Percentiles rank a stretch among this genome's conserved stretches.
Conservation (phyloP, 2,888 invertebrate species). For the Adineta ricciae region DNA sequence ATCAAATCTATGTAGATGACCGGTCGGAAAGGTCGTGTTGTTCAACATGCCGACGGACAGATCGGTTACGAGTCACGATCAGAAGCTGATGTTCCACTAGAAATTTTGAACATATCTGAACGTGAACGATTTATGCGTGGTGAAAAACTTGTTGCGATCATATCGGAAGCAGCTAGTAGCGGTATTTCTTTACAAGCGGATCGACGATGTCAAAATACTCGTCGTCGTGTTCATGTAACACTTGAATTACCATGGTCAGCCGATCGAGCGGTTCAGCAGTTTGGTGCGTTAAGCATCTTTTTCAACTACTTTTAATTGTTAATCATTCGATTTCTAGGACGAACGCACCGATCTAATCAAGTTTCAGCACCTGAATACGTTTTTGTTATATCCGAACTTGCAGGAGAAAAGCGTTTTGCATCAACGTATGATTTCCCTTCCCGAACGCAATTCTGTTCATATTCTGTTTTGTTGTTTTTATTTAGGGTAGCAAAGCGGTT, state of each 20-base stretch:
- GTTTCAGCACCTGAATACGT: slow-evolving; percentile 97
- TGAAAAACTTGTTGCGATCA: slow-evolving; percentile 88
- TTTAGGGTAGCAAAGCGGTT: slow-evolving; percentile 74
- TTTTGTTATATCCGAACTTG: slow-evolving; percentile 93
- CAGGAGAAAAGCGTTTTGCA: slow-evolving; percentile 91
- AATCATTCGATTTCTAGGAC: slow-evolving; percentile 39
- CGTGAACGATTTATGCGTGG: slow-evolving; percentile 86
- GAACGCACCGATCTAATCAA: slow-evolving; percentile 91
- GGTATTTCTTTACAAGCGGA: slow-evolving; percentile 69
- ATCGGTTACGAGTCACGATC: slow-evolving; percentile 87
- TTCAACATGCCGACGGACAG: slow-evolving; percentile 48
- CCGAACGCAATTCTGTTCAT: neutral
- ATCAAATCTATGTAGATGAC: slow-evolving; percentile 63
- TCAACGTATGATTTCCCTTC: slow-evolving; percentile 57
- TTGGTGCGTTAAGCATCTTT: slow-evolving; percentile 57
- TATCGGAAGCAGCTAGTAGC: slow-evolving; percentile 94
- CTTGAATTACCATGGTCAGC: slow-evolving; percentile 97
- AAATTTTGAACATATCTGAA: slow-evolving; percentile 77
- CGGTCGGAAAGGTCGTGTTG: slow-evolving; percentile 69
- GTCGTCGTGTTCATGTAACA: slow-evolving; percentile 89
- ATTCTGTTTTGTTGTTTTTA: neutral
- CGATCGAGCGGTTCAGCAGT: slow-evolving; percentile 95
- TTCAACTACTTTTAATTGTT: no score
- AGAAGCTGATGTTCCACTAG: slow-evolving; percentile 84
- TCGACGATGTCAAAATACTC: slow-evolving; percentile 79